phyloP scores from a whole-genome alignment of 2,888 invertebrate genomes.

The Odontomyia ornata region DNA sequence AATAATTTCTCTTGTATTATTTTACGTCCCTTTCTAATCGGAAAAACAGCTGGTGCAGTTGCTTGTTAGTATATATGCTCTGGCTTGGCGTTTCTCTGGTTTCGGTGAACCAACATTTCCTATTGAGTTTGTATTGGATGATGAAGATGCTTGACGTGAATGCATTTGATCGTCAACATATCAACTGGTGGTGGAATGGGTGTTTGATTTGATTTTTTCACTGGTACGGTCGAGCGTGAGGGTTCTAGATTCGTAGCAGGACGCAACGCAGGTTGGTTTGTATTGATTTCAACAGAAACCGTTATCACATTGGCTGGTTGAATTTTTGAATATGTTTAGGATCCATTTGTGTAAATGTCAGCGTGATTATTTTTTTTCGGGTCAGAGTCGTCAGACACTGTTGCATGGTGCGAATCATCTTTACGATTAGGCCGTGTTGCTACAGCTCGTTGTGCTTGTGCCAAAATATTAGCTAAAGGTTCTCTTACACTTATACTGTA shows the following conservation, averaged over 20 bases:
- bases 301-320: slow-evolving; percentile 67
- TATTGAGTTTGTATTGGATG: slow-evolving; percentile 74
- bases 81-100: slow-evolving; percentile 89
- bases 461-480: slow-evolving; percentile 81
- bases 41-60: too few relatives aligned
- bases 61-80: too few relatives aligned
- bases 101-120: slow-evolving; percentile 86
- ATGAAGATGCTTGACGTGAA: slow-evolving; percentile 70
- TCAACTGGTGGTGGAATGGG: slow-evolving; percentile 69
- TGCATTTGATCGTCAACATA: slow-evolving; percentile 71
- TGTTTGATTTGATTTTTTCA: slow-evolving; percentile 50
- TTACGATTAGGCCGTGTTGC: slow-evolving; percentile 60
- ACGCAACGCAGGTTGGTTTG: slow-evolving; percentile 45
- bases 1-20: too few relatives aligned
- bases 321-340: slow-evolving; percentile 88
- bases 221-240: slow-evolving; percentile 37
- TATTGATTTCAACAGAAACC: slow-evolving; percentile 64
- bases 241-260: slow-evolving; percentile 30
- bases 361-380: slow-evolving; percentile 73
- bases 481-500: slow-evolving; percentile 92
- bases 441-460: slow-evolving; percentile 68
- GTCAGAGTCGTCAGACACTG: slow-evolving; percentile 90
- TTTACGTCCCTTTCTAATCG: too few relatives aligned
- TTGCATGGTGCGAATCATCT: slow-evolving; percentile 82
- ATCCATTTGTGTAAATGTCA: slow-evolving; percentile 77